Evolutionary conservation across 2,113 vertebrate species (phyloP), one percentile per base, ranked within the genome.

Genomic region (Phaetusa simplex): DNA sequence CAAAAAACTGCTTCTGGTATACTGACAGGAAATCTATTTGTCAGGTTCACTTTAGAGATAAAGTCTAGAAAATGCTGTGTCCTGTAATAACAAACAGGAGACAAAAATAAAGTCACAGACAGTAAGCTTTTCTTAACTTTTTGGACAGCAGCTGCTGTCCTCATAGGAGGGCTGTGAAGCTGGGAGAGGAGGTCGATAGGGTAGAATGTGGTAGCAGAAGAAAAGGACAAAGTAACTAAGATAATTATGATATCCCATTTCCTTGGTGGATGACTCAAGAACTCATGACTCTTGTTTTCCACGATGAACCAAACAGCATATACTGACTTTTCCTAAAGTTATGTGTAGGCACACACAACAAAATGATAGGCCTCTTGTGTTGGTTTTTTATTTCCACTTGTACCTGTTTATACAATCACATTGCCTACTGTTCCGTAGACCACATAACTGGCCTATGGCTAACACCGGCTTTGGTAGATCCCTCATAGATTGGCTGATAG

Each of bases 231-330:
- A 67, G 82, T 91, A 93, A 85, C 38, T 79, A 30, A 81, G 52
- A 90, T 87, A 90, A 96, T 94, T 85, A 78, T 36, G 42, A 73
- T 96, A 91, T 93, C 70, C 23, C 5, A 8, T 94, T 90, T 90
- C 90, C 56, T 76, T 90, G 42, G 38, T 69, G 61, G 70, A 55
- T 96, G 85, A 95, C 85, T 95, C 87, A 93, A 82, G 70, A 76
- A 34, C 74, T 21, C 85, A 82, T 93, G 92, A 93, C 47, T 90
- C 0, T 3, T 67, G 66, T 34, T 79, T 82, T 93, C 66, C 70
- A 11, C 1, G 5, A 76, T 40, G 47, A 90, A 58, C 42, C 65
- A 84, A 95, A 59, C 27, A 84, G 14, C 40, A 53, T 71, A 42
- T 26, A 32, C 19, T 84, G 50, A 49, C 11, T 84, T 84, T 70